A percentile compares a stretch with the other conserved stretches of the same genome.
Evolutionary conservation across 2,113 vertebrate genomes (phyloP).

Genomic region (Menidia beryllina): DNA sequence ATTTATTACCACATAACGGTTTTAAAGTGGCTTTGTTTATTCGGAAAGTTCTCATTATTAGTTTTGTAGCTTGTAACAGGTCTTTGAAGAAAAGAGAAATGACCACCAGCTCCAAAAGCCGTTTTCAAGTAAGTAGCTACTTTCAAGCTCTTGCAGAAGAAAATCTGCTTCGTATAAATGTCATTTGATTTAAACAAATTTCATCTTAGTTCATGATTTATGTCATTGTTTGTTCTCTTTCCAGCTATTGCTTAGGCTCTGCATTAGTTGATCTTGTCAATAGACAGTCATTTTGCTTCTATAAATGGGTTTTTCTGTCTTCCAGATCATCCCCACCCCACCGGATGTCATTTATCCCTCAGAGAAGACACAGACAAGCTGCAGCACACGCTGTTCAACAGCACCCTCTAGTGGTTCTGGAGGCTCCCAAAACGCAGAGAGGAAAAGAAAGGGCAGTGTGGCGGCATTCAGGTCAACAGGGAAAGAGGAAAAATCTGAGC

Average conservation of each 20-base stretch:
- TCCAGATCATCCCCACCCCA: constrained; percentile 75
- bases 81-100: constrained; percentile 39
- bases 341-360: constrained; percentile 77
- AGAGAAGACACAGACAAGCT: constrained; percentile 72
- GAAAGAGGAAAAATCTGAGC: constrained; percentile 43
- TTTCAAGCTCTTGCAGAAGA: not conserved
- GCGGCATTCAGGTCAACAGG: constrained; percentile 85
- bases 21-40: constrained; percentile 8
- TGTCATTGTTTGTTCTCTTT: constrained; percentile 6
- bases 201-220: constrained; percentile 3
- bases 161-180: constrained; percentile 23
- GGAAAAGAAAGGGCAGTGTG: constrained; percentile 53
- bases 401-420: constrained; percentile 72
- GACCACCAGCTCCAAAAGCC: constrained; percentile 58
- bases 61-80: constrained; percentile 46
- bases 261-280: constrained; percentile 15
- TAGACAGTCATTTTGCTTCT: constrained; percentile 26
- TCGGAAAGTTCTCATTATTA: constrained; percentile 7
- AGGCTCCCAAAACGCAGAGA: constrained; percentile 58
- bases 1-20: not conserved
- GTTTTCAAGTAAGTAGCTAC: constrained; percentile 75
- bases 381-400: constrained; percentile 65
- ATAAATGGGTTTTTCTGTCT: constrained; percentile 15
- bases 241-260: constrained; percentile 3
- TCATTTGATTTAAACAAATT: constrained; percentile 9